These are phyloP conservation scores for Chloroceryle inda DNA, from an alignment of 2,797 vertebrate species.

Conservation along the genomic window DNA sequence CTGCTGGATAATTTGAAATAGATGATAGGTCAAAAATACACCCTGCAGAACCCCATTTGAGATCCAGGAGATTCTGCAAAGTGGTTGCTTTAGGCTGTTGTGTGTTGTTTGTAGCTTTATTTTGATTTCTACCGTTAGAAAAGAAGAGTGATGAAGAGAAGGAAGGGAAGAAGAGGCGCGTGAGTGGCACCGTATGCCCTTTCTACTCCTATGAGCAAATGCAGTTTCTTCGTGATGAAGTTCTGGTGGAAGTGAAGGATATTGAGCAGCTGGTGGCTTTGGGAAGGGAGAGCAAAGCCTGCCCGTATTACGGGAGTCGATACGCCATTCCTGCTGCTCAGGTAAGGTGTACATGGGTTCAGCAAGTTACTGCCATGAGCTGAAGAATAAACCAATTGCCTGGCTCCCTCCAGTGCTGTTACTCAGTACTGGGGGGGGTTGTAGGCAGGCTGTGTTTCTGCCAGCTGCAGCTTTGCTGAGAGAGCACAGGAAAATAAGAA, in stretches of 20 bases:
- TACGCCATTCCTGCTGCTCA: constrained; percentile 91
- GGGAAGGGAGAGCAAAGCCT: constrained; percentile 86
- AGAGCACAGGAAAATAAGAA: background rate
- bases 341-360: constrained; percentile 70
- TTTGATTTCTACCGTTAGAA: constrained; percentile 53
- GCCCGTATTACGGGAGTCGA: constrained; percentile 93
- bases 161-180: constrained; percentile 81
- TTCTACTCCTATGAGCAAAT: constrained; percentile 86
- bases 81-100: background rate
- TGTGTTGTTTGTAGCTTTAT: background rate
- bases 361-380: background rate
- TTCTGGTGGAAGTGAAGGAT: constrained; percentile 89
- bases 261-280: constrained; percentile 92
- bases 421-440: background rate
- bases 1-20: background rate
- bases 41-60: background rate
- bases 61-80: background rate
- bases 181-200: constrained; percentile 80
- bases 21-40: background rate
- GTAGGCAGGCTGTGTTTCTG: background rate
- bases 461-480: background rate
- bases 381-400: background rate
- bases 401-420: background rate
- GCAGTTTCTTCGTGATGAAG: constrained; percentile 89
- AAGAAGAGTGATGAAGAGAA: constrained; percentile 66